Evolutionary conservation across 2,113 vertebrate genomes (phyloP).

Genomic region (Benitochromis conjunctus): DNA sequence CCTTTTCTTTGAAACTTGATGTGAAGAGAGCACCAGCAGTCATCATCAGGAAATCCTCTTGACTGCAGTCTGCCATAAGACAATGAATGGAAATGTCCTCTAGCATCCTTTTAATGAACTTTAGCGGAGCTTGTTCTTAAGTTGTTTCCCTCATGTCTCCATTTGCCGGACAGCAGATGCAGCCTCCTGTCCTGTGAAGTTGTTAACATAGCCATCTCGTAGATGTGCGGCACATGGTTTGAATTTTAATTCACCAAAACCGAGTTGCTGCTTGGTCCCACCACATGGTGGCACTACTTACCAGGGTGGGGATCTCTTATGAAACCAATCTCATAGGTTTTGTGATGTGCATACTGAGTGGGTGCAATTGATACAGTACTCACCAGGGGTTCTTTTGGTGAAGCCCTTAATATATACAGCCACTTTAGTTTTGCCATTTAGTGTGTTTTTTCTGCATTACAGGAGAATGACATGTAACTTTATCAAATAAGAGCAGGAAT

Average conservation of each 20-base stretch:
- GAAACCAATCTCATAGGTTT: not conserved
- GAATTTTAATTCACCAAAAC: not conserved
- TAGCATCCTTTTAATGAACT: constrained; percentile 41
- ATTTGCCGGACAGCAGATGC: not conserved
- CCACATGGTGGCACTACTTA: constrained; percentile 60
- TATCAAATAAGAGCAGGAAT: not conserved
- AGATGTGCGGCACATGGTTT: not conserved
- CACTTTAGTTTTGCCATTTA: not conserved
- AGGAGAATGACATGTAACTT: not conserved
- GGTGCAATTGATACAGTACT: not conserved
- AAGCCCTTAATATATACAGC: not conserved
- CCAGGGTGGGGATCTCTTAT: constrained; percentile 27
- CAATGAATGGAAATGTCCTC: constrained; percentile 65
- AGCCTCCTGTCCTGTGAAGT: not conserved
- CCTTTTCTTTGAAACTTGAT: not conserved
- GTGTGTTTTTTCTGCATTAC: not conserved
- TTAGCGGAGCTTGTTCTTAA: not conserved
- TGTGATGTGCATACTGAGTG: constrained; percentile 44
- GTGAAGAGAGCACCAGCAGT: constrained; percentile 18
- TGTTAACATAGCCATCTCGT: not conserved
- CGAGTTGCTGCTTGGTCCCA: not conserved
- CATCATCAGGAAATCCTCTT: constrained; percentile 67
- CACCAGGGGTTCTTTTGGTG: not conserved
- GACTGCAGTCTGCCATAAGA: constrained; percentile 19
- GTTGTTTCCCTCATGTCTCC: not conserved